Conservation (phyloP, 2,113 vertebrate species). For the Actinemys pallida region DNA sequence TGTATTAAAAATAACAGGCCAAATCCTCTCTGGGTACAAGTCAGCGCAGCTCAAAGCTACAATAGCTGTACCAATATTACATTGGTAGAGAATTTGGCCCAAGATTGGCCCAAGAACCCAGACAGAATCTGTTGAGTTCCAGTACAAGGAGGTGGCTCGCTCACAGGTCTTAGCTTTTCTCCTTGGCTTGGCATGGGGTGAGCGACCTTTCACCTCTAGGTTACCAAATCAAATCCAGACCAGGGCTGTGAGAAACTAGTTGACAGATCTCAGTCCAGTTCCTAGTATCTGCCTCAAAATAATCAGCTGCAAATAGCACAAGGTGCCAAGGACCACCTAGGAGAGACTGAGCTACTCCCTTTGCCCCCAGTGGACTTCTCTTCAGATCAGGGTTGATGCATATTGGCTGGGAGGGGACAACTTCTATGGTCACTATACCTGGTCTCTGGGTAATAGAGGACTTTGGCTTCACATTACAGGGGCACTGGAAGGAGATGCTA, state of each 20-base stretch:
- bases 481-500: not conserved
- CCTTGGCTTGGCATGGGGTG: not conserved
- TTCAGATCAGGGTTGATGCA: not conserved
- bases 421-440: not conserved
- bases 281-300: not conserved
- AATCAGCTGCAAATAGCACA: not conserved
- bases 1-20: not conserved
- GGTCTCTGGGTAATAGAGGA: not conserved
- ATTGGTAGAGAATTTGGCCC: not conserved
- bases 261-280: not conserved
- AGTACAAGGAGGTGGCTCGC: not conserved
- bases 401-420: not conserved
- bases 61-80: not conserved
- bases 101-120: not conserved
- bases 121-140: not conserved
- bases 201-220: not conserved
- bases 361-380: not conserved
- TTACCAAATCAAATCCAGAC: not conserved
- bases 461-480: not conserved
- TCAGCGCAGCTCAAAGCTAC: not conserved
- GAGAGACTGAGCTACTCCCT: not conserved
- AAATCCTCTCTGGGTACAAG: not conserved
- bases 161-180: not conserved
- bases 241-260: rapidly evolving
- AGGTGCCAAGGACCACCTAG: rapidly evolving